These are phyloP conservation scores for Drosophila kohkoa DNA, from an alignment of 1,140 invertebrate genomes.

Conservation along the genomic window DNA sequence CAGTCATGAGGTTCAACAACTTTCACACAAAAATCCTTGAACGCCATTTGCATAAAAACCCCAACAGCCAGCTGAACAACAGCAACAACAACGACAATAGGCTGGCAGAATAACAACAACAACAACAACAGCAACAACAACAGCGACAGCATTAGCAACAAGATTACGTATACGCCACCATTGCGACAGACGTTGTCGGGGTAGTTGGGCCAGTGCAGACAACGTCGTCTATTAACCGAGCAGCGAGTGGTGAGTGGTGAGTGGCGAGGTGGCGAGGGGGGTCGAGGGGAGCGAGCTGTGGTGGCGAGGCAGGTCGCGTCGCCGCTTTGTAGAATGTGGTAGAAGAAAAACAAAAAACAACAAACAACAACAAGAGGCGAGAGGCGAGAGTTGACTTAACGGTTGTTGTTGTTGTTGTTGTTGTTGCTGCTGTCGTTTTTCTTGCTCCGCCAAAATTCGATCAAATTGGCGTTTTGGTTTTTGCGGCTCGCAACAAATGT, in stretches of 20 bases:
- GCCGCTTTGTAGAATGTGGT: conserved; percentile 55
- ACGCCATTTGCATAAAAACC: conserved; percentile 79
- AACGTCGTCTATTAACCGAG: conserved; percentile 7
- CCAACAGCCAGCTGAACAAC: conserved; percentile 51
- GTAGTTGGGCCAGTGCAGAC: conserved; percentile 17
- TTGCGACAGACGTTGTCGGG: conserved; percentile 58
- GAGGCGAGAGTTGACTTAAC: conserved; percentile 22
- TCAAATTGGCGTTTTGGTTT: conserved; percentile 37
- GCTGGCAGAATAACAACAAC: conserved; percentile 35
- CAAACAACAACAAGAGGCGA: conserved; percentile 21
- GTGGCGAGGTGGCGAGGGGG: not conserved
- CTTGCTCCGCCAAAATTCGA: conserved; percentile 31
- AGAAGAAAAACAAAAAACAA: conserved; percentile 36
- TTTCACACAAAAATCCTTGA: conserved; percentile 84
- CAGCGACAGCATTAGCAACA: conserved; percentile 49
- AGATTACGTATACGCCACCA: conserved; percentile 79
- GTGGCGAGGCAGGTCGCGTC: conserved; percentile 24
- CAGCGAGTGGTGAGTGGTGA: not conserved
- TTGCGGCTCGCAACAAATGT: conserved; percentile 17
- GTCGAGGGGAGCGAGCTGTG: conserved; percentile 4
- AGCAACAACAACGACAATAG: conserved; percentile 31
- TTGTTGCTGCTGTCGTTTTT: too few species aligned
- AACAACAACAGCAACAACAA: conserved; percentile 34
- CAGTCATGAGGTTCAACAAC: conserved; percentile 83
- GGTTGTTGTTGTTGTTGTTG: conserved; percentile 17